Evolutionary conservation across 1,140 invertebrate species (phyloP).

Genomic region (Venturia canescens): DNA sequence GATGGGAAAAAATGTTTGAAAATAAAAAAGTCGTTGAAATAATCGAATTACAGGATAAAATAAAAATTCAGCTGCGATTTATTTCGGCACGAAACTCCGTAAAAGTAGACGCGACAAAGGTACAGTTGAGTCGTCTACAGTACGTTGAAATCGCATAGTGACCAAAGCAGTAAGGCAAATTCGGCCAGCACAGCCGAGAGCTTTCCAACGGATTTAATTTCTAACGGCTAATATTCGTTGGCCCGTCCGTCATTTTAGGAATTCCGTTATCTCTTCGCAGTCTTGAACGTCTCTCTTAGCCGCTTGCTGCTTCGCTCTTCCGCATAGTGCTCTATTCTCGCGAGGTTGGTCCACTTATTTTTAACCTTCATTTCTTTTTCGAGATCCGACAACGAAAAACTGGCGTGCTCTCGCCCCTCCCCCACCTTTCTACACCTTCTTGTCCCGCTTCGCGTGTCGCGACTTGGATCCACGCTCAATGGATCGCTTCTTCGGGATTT

Average conservation of each 20-base stretch:
- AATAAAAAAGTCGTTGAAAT: no score
- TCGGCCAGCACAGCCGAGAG: slow-evolving; percentile 35
- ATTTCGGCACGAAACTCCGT: no score
- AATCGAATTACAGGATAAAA: no score
- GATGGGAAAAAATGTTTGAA: no score
- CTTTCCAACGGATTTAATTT: slow-evolving; percentile 68
- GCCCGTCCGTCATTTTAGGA: slow-evolving; percentile 63
- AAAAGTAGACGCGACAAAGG: not conserved
- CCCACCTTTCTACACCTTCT: not conserved
- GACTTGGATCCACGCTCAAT: not conserved
- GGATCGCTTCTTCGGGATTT: not conserved
- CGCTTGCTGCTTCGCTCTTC: not conserved
- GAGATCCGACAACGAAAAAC: slow-evolving; percentile 3
- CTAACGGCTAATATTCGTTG: slow-evolving; percentile 71
- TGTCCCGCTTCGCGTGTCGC: not conserved
- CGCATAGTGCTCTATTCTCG: slow-evolving; percentile 16
- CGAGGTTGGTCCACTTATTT: slow-evolving; percentile 26
- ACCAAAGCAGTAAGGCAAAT: slow-evolving; percentile 20
- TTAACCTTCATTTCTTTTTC: slow-evolving; percentile 40
- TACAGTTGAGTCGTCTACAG: not conserved
- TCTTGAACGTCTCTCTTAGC: slow-evolving; percentile 35
- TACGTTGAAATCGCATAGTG: slow-evolving; percentile 24
- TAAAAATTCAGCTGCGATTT: no score
- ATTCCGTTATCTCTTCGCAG: slow-evolving; percentile 68
- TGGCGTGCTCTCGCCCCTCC: not conserved